Percentiles rank a stretch among this genome's conserved stretches.
Evolutionary conservation across 2,797 vertebrate genomes (phyloP).

Genomic region (Betta splendens): DNA sequence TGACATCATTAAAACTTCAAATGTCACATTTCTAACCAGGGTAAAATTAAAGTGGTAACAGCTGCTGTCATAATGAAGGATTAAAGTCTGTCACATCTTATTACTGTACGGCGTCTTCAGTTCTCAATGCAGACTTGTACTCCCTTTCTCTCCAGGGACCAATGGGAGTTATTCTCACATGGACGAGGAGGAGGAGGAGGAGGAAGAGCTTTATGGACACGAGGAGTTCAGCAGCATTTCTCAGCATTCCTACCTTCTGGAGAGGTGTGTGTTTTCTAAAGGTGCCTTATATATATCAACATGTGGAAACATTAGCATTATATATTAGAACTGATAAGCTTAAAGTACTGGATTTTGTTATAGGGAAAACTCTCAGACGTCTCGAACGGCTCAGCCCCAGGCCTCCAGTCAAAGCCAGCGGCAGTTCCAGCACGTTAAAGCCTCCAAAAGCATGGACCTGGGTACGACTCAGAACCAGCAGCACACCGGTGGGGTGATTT

Average conservation of each 20-base stretch:
- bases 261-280: slow-evolving; percentile 60
- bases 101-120: no score
- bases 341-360: slow-evolving; percentile 21
- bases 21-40: background rate
- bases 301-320: background rate
- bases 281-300: no score
- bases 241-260: slow-evolving; percentile 53
- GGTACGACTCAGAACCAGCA: slow-evolving; percentile 84
- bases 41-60: background rate
- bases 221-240: slow-evolving; percentile 52
- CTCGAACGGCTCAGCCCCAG: slow-evolving; percentile 56
- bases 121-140: background rate
- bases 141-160: slow-evolving; percentile 58
- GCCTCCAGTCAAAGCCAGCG: slow-evolving; percentile 52
- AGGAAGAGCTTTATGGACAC: slow-evolving; percentile 80
- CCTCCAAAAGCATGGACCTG: slow-evolving; percentile 97
- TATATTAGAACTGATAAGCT: no score
- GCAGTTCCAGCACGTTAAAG: slow-evolving; percentile 90
- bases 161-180: slow-evolving; percentile 74
- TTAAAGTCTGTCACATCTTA: background rate
- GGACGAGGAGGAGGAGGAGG: slow-evolving; percentile 79
- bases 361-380: slow-evolving; percentile 49
- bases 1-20: background rate
- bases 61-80: background rate
- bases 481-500: slow-evolving; percentile 62